Percentiles rank a stretch among this genome's conserved stretches.
Evolutionary conservation across 2,797 vertebrate genomes (phyloP).

Genomic region (Aulostomus chinensis): DNA sequence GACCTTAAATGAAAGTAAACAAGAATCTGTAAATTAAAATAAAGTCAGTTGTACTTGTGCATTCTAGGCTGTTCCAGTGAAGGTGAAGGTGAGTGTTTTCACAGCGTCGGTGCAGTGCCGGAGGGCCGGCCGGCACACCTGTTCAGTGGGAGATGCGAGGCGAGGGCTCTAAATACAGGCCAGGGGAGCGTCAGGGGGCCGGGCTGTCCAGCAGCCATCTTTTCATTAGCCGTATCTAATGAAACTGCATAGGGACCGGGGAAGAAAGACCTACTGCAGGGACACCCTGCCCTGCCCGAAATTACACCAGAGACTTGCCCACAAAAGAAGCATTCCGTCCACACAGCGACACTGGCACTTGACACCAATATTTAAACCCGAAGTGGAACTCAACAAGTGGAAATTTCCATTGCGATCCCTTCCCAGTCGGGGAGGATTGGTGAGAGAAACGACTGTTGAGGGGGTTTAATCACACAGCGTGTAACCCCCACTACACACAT

Average conservation of each 20-base stretch:
- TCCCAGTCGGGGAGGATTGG: slow-evolving; percentile 54
- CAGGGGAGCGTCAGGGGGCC: slow-evolving; percentile 66
- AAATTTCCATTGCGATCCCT: slow-evolving; percentile 76
- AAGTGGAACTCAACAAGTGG: slow-evolving; percentile 70
- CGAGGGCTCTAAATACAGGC: slow-evolving; percentile 77
- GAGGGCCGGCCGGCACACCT: slow-evolving; percentile 66
- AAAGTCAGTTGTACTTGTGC: too few species aligned
- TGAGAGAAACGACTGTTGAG: slow-evolving; percentile 45
- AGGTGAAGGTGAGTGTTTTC: slow-evolving; percentile 23
- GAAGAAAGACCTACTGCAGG: slow-evolving; percentile 80
- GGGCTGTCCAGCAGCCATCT: slow-evolving; percentile 75
- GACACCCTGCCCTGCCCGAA: slow-evolving; percentile 80
- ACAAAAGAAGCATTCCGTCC: slow-evolving; percentile 82
- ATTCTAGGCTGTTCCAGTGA: background rate
- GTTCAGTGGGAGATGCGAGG: slow-evolving; percentile 65
- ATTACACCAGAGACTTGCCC: slow-evolving; percentile 77
- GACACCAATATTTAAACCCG: slow-evolving; percentile 74
- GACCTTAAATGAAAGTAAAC: too few species aligned
- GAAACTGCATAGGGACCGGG: slow-evolving; percentile 77
- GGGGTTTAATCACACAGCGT: slow-evolving; percentile 59
- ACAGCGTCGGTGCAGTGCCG: slow-evolving; percentile 16
- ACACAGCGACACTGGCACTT: slow-evolving; percentile 79
- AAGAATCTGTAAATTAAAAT: too few species aligned
- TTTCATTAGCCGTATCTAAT: slow-evolving; percentile 86
- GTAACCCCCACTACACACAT: slow-evolving; percentile 33